Evolutionary conservation across 2,797 vertebrate genomes (phyloP), one percentile per base, ranked within the genome.

Genomic region (Pipistrellus nathusii): DNA sequence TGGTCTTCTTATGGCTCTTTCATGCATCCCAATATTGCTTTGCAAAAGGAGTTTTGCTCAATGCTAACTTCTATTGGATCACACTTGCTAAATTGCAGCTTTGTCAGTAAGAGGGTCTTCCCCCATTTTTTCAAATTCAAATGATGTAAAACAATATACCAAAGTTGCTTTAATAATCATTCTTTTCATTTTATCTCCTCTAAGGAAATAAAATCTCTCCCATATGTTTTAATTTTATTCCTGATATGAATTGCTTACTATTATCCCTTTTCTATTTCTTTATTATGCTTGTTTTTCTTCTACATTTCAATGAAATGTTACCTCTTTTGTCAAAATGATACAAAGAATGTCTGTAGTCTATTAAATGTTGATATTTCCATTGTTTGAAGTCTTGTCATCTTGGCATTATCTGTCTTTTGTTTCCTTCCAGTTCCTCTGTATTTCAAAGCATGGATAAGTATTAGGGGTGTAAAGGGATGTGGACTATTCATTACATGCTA

Each of bases 221-320:
- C 78, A 64, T 88, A 18, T 84, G 53, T 86, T 92, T 93, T 92
- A 73, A 78, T 89, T 90, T 81, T 76, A 76, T 93, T 84, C 81
- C 66, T 77, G 85, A 95, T 90, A 66, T 38, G 32, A 82, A 92
- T 95, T 92, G 53, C 55, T 75, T 85, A 86, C 91, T 96, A 75
- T 88, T 94, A 55, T 75, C 38, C 64, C 86, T 95, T 64, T 25
- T 82, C 59, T 62, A 1, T 73, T 87, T 94, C 59, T 95, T 89
- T 80, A 80, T 59, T 62, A 84, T 73, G 20, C 25, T 91, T 78
- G 0, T 23, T 81, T 57, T 41, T 25, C 21, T 12, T 7, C 53
- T 66, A 51, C 15, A 76, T 68, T 85, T 80, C 89, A 85, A 32
- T 78, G 30, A 94, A n/a, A 57, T 85, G 32, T 21, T 44, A 85